A percentile compares a stretch with the other conserved stretches of the same genome.
Conservation (phyloP, 2,797 vertebrate species). For the Etheostoma nigrum region DNA sequence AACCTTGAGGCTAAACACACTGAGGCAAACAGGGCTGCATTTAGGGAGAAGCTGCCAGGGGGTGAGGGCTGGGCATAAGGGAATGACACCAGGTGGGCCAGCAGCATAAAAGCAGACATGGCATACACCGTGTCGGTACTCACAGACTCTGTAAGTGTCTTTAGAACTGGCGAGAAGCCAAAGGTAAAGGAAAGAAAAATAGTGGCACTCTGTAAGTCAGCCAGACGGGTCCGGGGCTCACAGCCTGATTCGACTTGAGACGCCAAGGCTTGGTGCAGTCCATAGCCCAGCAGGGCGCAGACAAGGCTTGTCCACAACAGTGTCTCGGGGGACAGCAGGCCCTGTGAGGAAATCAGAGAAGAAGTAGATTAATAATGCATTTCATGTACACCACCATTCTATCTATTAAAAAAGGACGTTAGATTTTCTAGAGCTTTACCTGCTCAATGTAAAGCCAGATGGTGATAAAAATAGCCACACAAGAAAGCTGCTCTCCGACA, state of each 20-base stretch:
- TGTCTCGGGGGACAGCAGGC: conserved; percentile 85
- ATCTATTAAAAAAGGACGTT: background rate
- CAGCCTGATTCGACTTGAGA: conserved; percentile 70
- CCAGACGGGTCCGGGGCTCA: conserved; percentile 87
- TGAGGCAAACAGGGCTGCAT: conserved; percentile 95
- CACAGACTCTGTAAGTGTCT: conserved; percentile 96
- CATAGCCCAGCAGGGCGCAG: conserved; percentile 89
- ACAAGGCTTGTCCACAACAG: conserved; percentile 86
- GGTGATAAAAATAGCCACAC: conserved; percentile 93
- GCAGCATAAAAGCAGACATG: conserved; percentile 95
- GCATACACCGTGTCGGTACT: conserved; percentile 98
- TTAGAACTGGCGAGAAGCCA: conserved; percentile 95
- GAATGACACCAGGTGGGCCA: conserved; percentile 95
- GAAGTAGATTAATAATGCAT: background rate
- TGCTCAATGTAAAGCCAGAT: conserved; percentile 97
- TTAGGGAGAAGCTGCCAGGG: conserved; percentile 95
- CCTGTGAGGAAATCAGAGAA: conserved; percentile 49
- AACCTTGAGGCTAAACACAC: conserved; percentile 96
- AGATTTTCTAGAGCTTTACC: conserved; percentile 65
- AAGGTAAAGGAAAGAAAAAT: conserved; percentile 96
- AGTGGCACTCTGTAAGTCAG: conserved; percentile 92
- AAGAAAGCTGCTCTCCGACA: conserved; percentile 96
- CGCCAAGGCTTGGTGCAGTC: conserved; percentile 87
- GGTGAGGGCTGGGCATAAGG: conserved; percentile 89
- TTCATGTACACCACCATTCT: background rate